Conservation (phyloP, 2,888 invertebrate species). For the Opisthograptis luteolata region DNA sequence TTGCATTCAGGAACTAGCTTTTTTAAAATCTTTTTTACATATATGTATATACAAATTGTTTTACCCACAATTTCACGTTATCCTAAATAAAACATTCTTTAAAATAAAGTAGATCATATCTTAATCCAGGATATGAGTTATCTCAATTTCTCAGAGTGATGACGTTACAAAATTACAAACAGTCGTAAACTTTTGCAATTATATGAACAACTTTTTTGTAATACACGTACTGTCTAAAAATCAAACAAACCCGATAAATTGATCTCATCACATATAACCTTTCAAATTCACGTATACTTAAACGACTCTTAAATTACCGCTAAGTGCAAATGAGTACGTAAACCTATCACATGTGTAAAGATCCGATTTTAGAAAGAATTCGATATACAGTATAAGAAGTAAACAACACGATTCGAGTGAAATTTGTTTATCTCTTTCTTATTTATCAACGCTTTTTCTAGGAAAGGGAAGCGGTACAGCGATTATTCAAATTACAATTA, state of each 20-base stretch:
- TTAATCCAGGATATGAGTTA: too few species aligned
- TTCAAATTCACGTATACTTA: neutral
- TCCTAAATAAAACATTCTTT: too few species aligned
- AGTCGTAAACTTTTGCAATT: too few species aligned
- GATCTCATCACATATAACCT: neutral
- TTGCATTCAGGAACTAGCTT: too few species aligned
- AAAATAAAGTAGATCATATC: too few species aligned
- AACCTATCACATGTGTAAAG: neutral
- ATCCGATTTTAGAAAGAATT: constrained; percentile 6
- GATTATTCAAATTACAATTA: constrained; percentile 8
- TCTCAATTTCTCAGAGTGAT: too few species aligned
- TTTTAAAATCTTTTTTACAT: too few species aligned
- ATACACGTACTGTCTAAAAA: too few species aligned
- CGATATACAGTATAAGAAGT: neutral
- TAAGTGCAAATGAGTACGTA: constrained; percentile 14
- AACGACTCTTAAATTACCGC: constrained; percentile 4
- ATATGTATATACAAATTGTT: too few species aligned
- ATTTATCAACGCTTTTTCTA: constrained; percentile 8
- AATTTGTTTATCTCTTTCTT: constrained; percentile 18
- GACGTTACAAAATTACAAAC: too few species aligned
- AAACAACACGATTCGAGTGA: constrained; percentile 13
- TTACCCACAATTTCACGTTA: too few species aligned
- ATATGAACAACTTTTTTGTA: too few species aligned
- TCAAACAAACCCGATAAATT: constrained; percentile 10
- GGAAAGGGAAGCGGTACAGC: constrained; percentile 3